Evolutionary conservation across 2,888 invertebrate species (phyloP).

Genomic region (Hesperia comma): DNA sequence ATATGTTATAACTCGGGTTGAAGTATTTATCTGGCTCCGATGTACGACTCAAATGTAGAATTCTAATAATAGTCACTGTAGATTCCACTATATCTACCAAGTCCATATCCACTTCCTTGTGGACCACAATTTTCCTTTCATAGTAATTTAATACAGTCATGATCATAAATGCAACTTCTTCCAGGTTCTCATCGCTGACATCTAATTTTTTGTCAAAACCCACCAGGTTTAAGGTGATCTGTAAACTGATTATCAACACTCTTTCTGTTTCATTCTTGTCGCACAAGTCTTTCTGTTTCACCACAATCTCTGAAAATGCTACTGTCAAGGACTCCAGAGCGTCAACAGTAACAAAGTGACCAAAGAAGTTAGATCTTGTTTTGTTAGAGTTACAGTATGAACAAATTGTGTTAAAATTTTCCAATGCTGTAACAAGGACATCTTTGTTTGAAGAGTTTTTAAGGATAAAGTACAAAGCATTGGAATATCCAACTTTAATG

Average conservation of each 20-base stretch:
- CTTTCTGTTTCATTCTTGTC: constrained; percentile 67
- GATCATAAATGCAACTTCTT: constrained; percentile 58
- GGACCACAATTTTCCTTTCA: constrained; percentile 63
- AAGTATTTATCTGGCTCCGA: constrained; percentile 62
- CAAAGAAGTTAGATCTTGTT: constrained; percentile 60
- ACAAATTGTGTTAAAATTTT: constrained; percentile 84
- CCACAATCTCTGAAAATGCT: constrained; percentile 64
- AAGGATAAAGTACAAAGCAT: constrained; percentile 88
- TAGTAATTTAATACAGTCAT: constrained; percentile 64
- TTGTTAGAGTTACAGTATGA: constrained; percentile 68
- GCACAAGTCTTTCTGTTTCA: constrained; percentile 57
- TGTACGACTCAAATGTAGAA: constrained; percentile 54
- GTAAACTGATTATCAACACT: constrained; percentile 65
- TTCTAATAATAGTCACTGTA: constrained; percentile 58
- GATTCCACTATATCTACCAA: constrained; percentile 69
- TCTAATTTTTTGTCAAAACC: constrained; percentile 68
- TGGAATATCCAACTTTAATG: constrained; percentile 75
- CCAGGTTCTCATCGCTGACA: constrained; percentile 57
- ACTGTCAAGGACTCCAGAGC: constrained; percentile 61
- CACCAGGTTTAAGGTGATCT: constrained; percentile 65
- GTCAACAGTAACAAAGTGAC: constrained; percentile 63
- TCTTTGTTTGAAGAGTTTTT: constrained; percentile 88
- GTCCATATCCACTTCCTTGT: constrained; percentile 69
- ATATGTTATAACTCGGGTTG: constrained; percentile 63
- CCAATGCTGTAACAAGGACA: constrained; percentile 83